Percentiles rank a stretch among this genome's conserved stretches.
Conservation (phyloP, 1,140 invertebrate genomes). For the Euschistus heros region DNA sequence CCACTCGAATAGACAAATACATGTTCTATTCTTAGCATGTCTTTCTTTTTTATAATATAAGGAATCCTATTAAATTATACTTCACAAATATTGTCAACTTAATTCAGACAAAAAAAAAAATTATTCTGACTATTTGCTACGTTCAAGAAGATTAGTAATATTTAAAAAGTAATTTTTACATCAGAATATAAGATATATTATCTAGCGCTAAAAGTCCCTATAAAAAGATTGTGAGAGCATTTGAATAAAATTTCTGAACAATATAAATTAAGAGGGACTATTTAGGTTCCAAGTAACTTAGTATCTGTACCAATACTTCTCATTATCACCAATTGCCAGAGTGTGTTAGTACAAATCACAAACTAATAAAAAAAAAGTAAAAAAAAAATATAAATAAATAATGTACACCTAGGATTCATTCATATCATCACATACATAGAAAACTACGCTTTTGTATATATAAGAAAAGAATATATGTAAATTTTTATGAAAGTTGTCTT, state of each 20-base stretch:
- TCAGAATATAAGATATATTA: too few species aligned
- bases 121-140: slow-evolving; percentile 3
- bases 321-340: slow-evolving; percentile 1
- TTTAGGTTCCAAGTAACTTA: slow-evolving; percentile 3
- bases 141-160: not conserved
- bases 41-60: slow-evolving; percentile 1
- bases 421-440: slow-evolving; percentile 5
- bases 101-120: not conserved
- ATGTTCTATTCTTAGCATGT: slow-evolving; percentile 15
- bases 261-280: not conserved
- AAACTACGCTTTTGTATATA: slow-evolving; percentile 11
- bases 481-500: slow-evolving; percentile 9
- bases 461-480: slow-evolving; percentile 4
- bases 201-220: too few species aligned
- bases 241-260: not conserved
- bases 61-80: not conserved
- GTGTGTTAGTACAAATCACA: slow-evolving; percentile 14
- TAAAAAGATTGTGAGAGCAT: too few species aligned
- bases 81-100: slow-evolving; percentile 1
- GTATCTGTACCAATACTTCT: not conserved
- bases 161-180: not conserved
- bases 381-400: not conserved
- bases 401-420: slow-evolving; percentile 7
- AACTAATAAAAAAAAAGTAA: not conserved
- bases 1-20: not conserved